Evolutionary conservation across 2,888 invertebrate genomes (phyloP).

Genomic region (Aspidiotus destructor): DNA sequence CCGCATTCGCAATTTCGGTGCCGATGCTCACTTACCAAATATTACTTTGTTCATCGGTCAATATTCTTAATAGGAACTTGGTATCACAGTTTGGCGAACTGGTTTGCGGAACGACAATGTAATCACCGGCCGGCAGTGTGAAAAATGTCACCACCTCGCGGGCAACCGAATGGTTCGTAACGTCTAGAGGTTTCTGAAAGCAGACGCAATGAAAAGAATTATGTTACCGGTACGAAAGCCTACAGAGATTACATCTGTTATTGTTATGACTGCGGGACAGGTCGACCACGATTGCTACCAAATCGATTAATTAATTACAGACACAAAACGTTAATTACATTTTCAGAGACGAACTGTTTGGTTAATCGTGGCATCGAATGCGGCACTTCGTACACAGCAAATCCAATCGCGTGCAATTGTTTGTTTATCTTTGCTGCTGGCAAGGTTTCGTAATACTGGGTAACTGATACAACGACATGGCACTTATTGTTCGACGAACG

Average conservation of each 20-base stretch:
- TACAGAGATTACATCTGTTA: too few relatives aligned
- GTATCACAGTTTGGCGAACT: conserved; percentile 58
- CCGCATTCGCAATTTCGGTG: too few relatives aligned
- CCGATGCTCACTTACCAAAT: conserved; percentile 53
- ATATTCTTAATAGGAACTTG: conserved; percentile 59
- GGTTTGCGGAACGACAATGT: conserved; percentile 63
- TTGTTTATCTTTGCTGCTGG: conserved; percentile 47
- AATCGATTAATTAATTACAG: not conserved
- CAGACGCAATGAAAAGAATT: conserved; percentile 5
- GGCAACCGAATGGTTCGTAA: conserved; percentile 55
- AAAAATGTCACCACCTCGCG: conserved; percentile 64
- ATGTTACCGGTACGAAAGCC: not conserved
- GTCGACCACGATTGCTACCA: not conserved
- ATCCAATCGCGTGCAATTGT: conserved; percentile 54
- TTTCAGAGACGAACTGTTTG: conserved; percentile 52
- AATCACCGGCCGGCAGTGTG: conserved; percentile 62
- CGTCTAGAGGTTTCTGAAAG: conserved; percentile 54
- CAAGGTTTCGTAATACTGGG: conserved; percentile 53
- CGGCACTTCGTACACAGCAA: conserved; percentile 61
- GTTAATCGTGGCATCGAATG: conserved; percentile 52
- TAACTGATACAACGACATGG: conserved; percentile 62
- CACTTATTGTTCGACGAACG: conserved; percentile 54
- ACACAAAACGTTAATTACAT: conserved; percentile 42
- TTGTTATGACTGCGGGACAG: not conserved
- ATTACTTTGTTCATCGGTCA: conserved; percentile 62